Evolutionary conservation across 1,140 invertebrate species (phyloP), one percentile per base, ranked within the genome.

Genomic region (Cryptotermes secundus): DNA sequence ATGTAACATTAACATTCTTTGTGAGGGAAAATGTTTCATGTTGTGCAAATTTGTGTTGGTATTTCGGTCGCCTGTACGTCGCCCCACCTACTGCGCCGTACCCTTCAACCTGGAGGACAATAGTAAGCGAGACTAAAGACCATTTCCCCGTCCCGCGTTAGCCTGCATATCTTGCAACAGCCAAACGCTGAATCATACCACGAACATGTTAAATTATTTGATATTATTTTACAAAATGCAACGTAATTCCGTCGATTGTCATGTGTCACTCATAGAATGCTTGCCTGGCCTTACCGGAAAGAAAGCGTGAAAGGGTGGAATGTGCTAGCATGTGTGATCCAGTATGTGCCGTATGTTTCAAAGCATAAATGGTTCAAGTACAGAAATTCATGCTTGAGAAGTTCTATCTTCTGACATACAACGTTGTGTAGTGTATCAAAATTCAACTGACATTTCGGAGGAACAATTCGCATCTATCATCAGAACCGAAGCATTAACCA

Each of bases 81-180:
- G 7, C 59, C 59, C 59, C 59, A 7, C 59, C 59, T 31, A 72
- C 7, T 31, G 4, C 31, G 59, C 26, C 59, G 59, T 72, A 72
- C 59, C 59, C 59, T 72, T 72, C 59, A 72, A n/a, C 26, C 26
- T 31, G n/a, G 59, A 72, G 59, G 59, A 72, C 59, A 72, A 72
- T 72, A 31, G 59, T 72, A 72, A 72, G 59, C 59, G 59, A 72
- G 59, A 72, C 59, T 72, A 72, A 72, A 72, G 59, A n/a, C 31
- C n/a, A 31, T 72, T 72, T 72, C 14, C 59, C 59, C 59, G n/a
- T 72, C 59, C n/a, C 59, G 31, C 59, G n/a, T 26, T 72, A 26
- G 22, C 4, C 59, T 72, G 59, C 4, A n/a, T 72, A n/a, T 49
- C 12, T 49, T 4, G 45, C 45, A 49, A 49, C 22, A 72, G 59